A percentile compares a stretch with the other conserved stretches of the same genome.
These are phyloP conservation scores for Prorops nasuta DNA, from an alignment of 1,140 invertebrate species.

Conservation along the genomic window DNA sequence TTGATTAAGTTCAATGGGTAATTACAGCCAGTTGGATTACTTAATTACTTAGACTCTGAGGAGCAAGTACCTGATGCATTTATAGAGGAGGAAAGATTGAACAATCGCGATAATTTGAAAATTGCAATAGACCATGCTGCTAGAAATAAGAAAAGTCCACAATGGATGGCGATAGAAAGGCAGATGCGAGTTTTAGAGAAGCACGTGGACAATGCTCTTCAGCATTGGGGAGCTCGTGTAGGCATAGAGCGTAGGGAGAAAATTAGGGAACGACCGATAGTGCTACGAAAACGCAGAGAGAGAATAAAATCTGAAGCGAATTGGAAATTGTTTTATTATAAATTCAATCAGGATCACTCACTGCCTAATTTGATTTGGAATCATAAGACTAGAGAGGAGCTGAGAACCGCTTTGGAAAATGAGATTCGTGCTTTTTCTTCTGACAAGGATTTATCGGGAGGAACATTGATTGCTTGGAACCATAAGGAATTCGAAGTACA, in stretches of 20 bases:
- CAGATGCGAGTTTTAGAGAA: slow-evolving; percentile 78
- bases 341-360: slow-evolving; percentile 93
- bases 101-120: slow-evolving; percentile 91
- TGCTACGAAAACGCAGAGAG: slow-evolving; percentile 85
- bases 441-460: slow-evolving; percentile 85
- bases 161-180: slow-evolving; percentile 69
- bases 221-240: slow-evolving; percentile 85
- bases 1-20: slow-evolving; percentile 18
- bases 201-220: slow-evolving; percentile 74
- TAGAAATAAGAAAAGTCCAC: slow-evolving; percentile 64
- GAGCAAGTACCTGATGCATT: slow-evolving; percentile 80
- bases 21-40: slow-evolving; percentile 76
- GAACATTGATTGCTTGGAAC: slow-evolving; percentile 92
- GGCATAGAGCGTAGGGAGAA: slow-evolving; percentile 68
- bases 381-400: slow-evolving; percentile 95
- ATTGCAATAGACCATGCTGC: slow-evolving; percentile 83
- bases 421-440: slow-evolving; percentile 88
- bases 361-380: slow-evolving; percentile 99
- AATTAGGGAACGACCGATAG: slow-evolving; percentile 75
- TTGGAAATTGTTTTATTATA: slow-evolving; percentile 92
- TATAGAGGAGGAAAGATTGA: slow-evolving; percentile 72
- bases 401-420: slow-evolving; percentile 88
- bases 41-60: slow-evolving; percentile 86
- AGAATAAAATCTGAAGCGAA: slow-evolving; percentile 90
- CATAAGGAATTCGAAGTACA: slow-evolving; percentile 94